Evolutionary conservation across 2,113 vertebrate species (phyloP).

Genomic region (Myotis yumanensis): DNA sequence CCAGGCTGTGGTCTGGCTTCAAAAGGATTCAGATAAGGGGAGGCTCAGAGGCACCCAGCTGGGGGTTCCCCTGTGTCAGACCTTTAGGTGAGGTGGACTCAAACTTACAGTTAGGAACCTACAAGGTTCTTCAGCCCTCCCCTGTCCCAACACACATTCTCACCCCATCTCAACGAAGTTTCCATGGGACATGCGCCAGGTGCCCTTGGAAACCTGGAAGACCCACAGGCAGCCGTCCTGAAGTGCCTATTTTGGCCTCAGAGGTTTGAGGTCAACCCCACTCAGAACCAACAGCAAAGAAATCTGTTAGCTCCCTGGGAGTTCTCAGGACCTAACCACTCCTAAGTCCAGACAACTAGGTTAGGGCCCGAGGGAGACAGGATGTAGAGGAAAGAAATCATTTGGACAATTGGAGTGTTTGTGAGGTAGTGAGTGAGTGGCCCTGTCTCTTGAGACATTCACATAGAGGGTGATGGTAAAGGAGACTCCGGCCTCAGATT

Average conservation of each 20-base stretch:
- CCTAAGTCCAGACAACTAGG: not conserved
- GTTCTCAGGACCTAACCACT: not conserved
- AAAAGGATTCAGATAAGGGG: not conserved
- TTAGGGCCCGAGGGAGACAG: not conserved
- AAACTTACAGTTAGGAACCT: not conserved
- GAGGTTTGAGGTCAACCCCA: not conserved
- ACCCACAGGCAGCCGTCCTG: not conserved
- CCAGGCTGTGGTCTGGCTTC: no score
- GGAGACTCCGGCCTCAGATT: not conserved
- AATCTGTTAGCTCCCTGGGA: not conserved
- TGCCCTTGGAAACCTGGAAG: not conserved
- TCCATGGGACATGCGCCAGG: accelerated
- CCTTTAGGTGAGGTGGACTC: not conserved
- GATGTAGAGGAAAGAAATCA: not conserved
- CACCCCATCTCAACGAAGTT: not conserved
- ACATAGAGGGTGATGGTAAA: not conserved
- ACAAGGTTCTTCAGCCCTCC: not conserved
- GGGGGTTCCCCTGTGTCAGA: not conserved
- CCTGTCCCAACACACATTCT: not conserved
- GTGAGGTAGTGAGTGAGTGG: not conserved
- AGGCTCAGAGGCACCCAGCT: not conserved
- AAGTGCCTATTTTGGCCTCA: not conserved
- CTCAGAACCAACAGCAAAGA: not conserved
- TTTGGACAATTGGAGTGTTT: not conserved
- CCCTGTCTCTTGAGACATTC: not conserved